phyloP scores from a whole-genome alignment of 2,113 vertebrate genomes.

The Rostratula benghalensis region DNA sequence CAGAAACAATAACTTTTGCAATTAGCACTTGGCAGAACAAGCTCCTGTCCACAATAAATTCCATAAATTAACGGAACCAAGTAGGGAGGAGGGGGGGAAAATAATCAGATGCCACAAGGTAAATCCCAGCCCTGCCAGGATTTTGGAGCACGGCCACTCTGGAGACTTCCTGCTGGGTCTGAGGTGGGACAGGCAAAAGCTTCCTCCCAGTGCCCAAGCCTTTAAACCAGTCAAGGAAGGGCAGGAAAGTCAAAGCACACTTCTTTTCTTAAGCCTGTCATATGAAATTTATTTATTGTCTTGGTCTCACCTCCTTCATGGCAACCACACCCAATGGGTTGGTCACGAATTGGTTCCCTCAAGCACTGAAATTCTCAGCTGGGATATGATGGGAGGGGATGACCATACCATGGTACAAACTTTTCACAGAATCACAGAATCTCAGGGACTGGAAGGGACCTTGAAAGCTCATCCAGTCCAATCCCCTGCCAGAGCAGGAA shows the following conservation, averaged over 20 bases:
- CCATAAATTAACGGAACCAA: slow-evolving; percentile 36
- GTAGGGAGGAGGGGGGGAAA: neutral
- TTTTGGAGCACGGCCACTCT: neutral
- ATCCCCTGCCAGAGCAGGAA: too few species aligned
- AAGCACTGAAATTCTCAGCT: neutral
- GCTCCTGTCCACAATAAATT: slow-evolving; percentile 42
- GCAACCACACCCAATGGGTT: neutral
- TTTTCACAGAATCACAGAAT: too few species aligned
- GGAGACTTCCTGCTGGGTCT: neutral
- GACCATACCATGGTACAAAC: neutral
- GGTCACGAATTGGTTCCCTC: neutral
- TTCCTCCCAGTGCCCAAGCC: neutral
- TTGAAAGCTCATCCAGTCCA: too few species aligned
- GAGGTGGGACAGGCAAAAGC: neutral
- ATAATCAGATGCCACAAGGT: neutral
- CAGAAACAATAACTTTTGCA: slow-evolving; percentile 57
- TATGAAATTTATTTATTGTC: neutral
- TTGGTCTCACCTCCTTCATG: neutral
- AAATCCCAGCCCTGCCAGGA: neutral
- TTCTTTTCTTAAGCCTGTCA: neutral
- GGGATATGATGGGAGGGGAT: neutral
- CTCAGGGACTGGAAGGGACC: too few species aligned
- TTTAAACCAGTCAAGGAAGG: neutral
- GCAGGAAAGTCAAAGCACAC: neutral
- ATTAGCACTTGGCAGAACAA: slow-evolving; percentile 61